Evolutionary conservation across 2,113 vertebrate genomes (phyloP).

Genomic region (Casuarius casuarius): DNA sequence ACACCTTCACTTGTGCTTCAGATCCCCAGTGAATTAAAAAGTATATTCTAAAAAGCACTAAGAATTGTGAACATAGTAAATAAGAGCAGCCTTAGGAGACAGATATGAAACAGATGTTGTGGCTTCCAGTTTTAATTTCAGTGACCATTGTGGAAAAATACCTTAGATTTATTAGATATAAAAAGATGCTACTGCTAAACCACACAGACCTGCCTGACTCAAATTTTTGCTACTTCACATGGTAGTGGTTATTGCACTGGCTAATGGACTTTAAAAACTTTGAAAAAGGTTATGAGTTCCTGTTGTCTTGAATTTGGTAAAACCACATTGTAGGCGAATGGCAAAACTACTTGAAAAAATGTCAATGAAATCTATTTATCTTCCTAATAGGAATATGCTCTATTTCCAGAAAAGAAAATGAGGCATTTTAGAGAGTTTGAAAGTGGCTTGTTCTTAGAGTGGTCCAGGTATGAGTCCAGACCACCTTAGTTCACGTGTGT

Average conservation of each 20-base stretch:
- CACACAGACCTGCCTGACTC: background rate
- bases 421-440: background rate
- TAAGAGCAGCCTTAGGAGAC: background rate
- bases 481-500: rapidly evolving
- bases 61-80: background rate
- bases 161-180: background rate
- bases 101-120: slow-evolving; percentile 4
- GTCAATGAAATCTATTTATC: background rate
- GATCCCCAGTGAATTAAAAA: background rate
- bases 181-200: background rate
- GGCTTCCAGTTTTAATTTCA: background rate
- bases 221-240: background rate
- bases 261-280: background rate
- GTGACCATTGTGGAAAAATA: background rate
- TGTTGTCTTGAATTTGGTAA: background rate
- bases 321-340: background rate
- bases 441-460: background rate
- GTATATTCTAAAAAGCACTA: background rate
- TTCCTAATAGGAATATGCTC: background rate
- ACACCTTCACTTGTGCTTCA: background rate
- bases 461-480: background rate
- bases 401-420: background rate
- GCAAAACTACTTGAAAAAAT: background rate
- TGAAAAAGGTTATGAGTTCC: background rate
- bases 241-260: background rate